These are phyloP conservation scores for Caenorhabditis sp. DNA, from an alignment of 2,888 invertebrate genomes.

Conservation along the genomic window DNA sequence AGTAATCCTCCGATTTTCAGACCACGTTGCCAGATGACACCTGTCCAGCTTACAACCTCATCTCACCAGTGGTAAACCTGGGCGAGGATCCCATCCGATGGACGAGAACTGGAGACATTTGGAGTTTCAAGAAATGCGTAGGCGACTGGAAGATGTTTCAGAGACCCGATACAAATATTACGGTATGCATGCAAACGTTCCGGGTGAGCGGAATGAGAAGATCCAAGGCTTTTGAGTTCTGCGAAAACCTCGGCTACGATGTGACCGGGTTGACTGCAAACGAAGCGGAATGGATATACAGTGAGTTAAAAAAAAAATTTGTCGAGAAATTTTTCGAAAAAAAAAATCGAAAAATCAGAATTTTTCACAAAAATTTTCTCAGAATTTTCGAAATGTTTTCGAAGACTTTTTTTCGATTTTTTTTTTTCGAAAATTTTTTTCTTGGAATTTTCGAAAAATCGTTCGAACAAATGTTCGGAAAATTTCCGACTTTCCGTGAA, in stretches of 20 bases:
- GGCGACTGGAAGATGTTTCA: slow-evolving; percentile 22
- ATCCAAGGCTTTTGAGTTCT: background rate
- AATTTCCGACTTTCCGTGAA: too few relatives aligned
- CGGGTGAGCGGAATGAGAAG: too few relatives aligned
- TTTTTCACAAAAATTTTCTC: too few relatives aligned
- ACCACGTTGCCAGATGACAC: background rate
- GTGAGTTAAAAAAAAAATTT: slow-evolving; percentile 2
- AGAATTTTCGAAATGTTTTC: too few relatives aligned
- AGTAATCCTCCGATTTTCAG: background rate
- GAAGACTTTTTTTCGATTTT: too few relatives aligned
- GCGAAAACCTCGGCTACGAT: background rate
- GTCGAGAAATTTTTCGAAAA: background rate
- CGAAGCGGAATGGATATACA: background rate
- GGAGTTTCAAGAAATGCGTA: background rate
- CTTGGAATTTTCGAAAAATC: too few relatives aligned
- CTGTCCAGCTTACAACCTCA: background rate
- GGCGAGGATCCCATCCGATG: slow-evolving; percentile 1
- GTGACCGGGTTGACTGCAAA: background rate
- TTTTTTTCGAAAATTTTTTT: too few relatives aligned
- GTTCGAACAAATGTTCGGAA: too few relatives aligned
- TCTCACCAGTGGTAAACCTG: background rate
- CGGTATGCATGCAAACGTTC: slow-evolving; percentile 7
- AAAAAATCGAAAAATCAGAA: too few relatives aligned
- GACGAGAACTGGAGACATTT: background rate
- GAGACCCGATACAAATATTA: background rate